These are phyloP conservation scores for Mormyrus proboscirostris DNA, from an alignment of 2,797 vertebrate genomes.

Conservation along the genomic window DNA sequence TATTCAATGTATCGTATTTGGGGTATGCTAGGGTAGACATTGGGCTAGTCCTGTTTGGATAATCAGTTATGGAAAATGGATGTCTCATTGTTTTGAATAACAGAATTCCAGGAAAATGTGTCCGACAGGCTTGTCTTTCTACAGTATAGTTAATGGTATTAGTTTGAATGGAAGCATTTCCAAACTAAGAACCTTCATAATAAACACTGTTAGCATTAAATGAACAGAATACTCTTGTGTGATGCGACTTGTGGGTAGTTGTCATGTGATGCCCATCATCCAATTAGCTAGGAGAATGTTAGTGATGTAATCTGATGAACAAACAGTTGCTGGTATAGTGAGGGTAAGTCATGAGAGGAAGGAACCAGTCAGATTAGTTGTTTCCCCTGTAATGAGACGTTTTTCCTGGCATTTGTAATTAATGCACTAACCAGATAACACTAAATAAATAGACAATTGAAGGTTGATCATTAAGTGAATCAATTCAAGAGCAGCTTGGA, in stretches of 20 bases:
- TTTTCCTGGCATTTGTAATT: background rate
- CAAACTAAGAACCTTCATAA: background rate
- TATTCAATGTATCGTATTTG: background rate
- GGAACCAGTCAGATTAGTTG: background rate
- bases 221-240: background rate
- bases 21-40: background rate
- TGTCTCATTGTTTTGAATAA: background rate
- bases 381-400: background rate
- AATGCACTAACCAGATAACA: background rate
- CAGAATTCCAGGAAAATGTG: background rate
- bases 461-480: background rate
- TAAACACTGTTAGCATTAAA: background rate
- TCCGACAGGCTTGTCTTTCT: background rate
- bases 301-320: background rate
- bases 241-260: background rate
- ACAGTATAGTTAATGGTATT: background rate
- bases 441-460: background rate
- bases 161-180: background rate
- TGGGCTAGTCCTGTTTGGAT: background rate
- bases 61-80: background rate
- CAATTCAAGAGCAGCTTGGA: background rate
- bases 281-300: slow-evolving; percentile 10
- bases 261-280: background rate
- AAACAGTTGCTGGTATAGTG: background rate
- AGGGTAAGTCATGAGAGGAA: background rate